Conservation (phyloP, 2,113 vertebrate species). For the Desmodus rotundus region DNA sequence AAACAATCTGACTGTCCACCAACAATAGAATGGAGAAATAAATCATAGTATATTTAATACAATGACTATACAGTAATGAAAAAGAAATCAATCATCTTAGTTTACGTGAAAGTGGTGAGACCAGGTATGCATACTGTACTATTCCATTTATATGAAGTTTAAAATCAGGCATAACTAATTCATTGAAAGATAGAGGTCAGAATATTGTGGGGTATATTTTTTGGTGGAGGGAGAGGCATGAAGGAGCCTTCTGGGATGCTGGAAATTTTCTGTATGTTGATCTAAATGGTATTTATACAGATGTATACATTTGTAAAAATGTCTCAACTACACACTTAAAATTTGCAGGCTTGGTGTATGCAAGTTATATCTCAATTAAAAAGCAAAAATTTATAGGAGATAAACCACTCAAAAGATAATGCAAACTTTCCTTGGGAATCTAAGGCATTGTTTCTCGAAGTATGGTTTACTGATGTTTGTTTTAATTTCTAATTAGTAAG, state of each 20-base stretch:
- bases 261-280: neutral
- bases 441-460: slow-evolving; percentile 13
- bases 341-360: neutral
- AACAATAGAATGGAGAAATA: neutral
- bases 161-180: neutral
- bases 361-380: neutral
- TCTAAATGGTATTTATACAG: neutral
- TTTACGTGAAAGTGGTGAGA: neutral
- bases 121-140: neutral
- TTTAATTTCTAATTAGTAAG: slow-evolving; percentile 13
- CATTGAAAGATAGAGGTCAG: neutral
- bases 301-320: neutral
- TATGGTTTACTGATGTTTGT: neutral
- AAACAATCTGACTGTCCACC: neutral
- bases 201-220: neutral
- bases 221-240: neutral
- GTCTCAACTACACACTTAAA: neutral
- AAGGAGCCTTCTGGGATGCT: neutral
- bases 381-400: neutral
- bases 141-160: neutral
- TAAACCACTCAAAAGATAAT: neutral
- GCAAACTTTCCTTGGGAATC: neutral
- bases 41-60: neutral
- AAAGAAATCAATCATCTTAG: neutral
- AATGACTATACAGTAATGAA: neutral